Percentiles rank a stretch among this genome's conserved stretches.
phyloP scores from a whole-genome alignment of 1,140 invertebrate species.

The Mycetomoellerius zeteki region DNA sequence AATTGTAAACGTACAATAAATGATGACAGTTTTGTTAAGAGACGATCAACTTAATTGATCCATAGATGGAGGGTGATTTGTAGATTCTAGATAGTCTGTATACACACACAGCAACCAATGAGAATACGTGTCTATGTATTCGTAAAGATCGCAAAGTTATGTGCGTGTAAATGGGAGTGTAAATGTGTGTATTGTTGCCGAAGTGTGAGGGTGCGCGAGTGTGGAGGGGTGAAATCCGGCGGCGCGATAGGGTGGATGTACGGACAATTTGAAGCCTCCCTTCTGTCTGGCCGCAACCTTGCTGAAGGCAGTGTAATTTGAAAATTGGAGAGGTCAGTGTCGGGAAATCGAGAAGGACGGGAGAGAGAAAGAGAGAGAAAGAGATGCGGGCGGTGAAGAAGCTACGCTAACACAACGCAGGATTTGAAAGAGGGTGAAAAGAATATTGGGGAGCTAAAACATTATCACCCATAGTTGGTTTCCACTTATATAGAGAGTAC shows the following conservation, averaged over 20 bases:
- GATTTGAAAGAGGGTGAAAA: slow-evolving; percentile 48
- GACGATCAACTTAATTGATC: background rate
- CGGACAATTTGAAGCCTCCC: slow-evolving; percentile 44
- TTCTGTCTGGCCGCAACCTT: slow-evolving; percentile 49
- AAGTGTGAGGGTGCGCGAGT: background rate
- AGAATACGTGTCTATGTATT: background rate
- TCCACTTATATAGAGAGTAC: background rate
- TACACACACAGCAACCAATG: background rate
- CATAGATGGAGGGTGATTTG: background rate
- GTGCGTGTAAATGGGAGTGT: background rate
- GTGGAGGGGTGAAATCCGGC: slow-evolving; percentile 17
- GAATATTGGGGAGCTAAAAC: background rate
- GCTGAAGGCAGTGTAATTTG: slow-evolving; percentile 74
- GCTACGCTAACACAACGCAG: background rate
- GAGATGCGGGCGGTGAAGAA: slow-evolving; percentile 40
- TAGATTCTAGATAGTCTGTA: background rate
- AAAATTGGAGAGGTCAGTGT: slow-evolving; percentile 81
- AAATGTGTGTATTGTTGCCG: background rate
- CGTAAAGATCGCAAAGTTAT: slow-evolving; percentile 33
- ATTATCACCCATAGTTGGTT: background rate
- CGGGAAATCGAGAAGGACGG: slow-evolving; percentile 68
- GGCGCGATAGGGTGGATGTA: slow-evolving; percentile 31
- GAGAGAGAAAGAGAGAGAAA: slow-evolving; percentile 9
- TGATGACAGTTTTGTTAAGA: background rate
- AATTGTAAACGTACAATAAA: background rate